phyloP scores from a whole-genome alignment of 2,113 vertebrate species.

The Ctenodactylus gundi region DNA sequence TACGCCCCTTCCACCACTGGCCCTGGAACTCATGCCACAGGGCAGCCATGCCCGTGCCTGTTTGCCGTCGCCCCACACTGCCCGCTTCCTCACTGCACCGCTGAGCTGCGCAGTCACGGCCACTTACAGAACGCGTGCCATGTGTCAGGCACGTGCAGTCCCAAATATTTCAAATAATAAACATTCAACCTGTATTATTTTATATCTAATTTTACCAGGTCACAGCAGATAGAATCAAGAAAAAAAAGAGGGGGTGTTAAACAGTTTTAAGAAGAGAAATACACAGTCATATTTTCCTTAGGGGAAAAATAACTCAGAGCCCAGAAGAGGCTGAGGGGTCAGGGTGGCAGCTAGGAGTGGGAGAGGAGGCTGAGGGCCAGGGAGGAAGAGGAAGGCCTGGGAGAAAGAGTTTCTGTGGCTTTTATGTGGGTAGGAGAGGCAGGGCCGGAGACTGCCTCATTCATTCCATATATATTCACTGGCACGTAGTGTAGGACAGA shows the following conservation, averaged over 20 bases:
- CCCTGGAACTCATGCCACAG: neutral
- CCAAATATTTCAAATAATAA: neutral
- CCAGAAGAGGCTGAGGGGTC: neutral
- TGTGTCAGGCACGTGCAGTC: neutral
- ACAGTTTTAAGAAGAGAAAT: neutral
- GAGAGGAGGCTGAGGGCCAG: neutral
- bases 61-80: neutral
- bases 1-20: neutral
- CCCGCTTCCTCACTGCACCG: neutral
- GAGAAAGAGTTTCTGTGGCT: neutral
- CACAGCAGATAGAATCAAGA: neutral
- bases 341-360: neutral
- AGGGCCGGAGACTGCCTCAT: neutral
- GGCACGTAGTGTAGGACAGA: neutral
- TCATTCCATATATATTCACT: neutral
- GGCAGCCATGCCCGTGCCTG: neutral
- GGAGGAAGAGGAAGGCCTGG: neutral
- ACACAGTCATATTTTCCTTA: neutral
- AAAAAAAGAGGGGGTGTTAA: neutral
- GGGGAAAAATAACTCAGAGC: neutral
- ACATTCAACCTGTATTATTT: neutral
- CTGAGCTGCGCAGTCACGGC: fast-evolving
- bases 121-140: neutral
- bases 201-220: neutral
- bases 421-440: neutral